Evolutionary conservation across 2,113 vertebrate species (phyloP).

Genomic region (Leucopsar rothschildi): DNA sequence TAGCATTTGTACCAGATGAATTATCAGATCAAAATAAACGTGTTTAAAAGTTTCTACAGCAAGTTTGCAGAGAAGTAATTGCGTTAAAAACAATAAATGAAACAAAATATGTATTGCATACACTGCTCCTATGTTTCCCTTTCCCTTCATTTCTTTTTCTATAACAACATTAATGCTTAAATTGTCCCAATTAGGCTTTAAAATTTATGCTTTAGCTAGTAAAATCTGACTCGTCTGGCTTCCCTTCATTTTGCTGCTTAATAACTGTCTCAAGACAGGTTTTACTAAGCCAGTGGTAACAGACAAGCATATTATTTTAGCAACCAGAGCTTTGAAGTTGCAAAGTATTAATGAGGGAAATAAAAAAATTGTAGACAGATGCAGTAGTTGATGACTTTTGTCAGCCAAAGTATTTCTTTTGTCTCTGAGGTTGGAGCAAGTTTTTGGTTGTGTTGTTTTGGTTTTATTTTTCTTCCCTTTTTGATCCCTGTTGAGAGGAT

Average conservation of each 20-base stretch:
- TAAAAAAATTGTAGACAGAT: not conserved
- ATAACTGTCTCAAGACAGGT: not conserved
- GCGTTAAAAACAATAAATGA: not conserved
- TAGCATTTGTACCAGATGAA: not conserved
- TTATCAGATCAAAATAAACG: not conserved
- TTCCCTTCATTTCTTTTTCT: not conserved
- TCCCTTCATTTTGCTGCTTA: not conserved
- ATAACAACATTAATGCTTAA: not conserved
- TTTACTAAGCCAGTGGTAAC: not conserved
- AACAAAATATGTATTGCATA: not conserved
- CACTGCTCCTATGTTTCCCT: not conserved
- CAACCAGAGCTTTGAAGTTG: not conserved
- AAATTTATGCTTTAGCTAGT: slow-evolving; percentile 6
- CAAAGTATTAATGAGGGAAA: not conserved
- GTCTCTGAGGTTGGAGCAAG: not conserved
- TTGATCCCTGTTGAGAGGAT: not conserved
- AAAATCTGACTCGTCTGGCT: not conserved
- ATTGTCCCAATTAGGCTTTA: slow-evolving; percentile 15
- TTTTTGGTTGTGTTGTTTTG: not conserved
- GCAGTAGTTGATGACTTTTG: not conserved
- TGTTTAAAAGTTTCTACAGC: not conserved
- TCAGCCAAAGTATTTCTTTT: slow-evolving; percentile 24
- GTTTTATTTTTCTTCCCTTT: not conserved
- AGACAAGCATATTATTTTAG: not conserved
- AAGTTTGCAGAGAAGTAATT: not conserved